phyloP scores from a whole-genome alignment of 2,113 vertebrate species.

The Stigmatopora argus region DNA sequence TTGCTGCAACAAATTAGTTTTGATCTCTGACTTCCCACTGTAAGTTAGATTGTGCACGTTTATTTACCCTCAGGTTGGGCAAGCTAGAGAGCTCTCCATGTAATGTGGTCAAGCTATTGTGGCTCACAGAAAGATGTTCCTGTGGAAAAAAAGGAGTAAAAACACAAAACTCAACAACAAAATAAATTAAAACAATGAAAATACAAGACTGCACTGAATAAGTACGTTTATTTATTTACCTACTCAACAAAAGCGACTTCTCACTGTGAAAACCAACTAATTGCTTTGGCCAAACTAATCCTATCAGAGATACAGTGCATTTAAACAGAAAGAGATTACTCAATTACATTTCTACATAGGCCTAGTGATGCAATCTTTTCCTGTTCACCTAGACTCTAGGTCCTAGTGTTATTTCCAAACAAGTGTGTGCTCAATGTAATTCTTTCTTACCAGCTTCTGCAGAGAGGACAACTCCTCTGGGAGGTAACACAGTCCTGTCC shows the following conservation, averaged over 20 bases:
- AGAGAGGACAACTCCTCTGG: constrained; percentile 92
- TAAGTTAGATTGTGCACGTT: neutral
- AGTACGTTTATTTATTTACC: neutral
- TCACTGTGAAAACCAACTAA: constrained; percentile 15
- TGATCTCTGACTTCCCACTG: neutral
- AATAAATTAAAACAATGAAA: neutral
- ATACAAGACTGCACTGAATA: neutral
- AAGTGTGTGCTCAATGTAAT: neutral
- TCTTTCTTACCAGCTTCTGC: constrained; percentile 89
- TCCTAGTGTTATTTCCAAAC: neutral
- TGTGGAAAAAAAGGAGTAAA: constrained; percentile 47
- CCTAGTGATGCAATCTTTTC: constrained; percentile 2
- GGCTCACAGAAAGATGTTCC: constrained; percentile 96
- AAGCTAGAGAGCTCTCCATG: constrained; percentile 92
- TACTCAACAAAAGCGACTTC: constrained; percentile 1
- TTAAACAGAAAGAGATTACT: neutral
- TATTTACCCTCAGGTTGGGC: constrained; percentile 87
- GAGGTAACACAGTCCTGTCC: constrained; percentile 92
- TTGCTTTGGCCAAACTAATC: constrained; percentile 11
- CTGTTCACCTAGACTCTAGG: neutral
- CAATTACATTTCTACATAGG: constrained; percentile 1
- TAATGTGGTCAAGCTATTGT: constrained; percentile 92
- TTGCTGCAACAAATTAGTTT: neutral
- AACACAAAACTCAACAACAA: too few relatives aligned
- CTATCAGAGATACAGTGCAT: constrained; percentile 8